phyloP scores from a whole-genome alignment of 2,113 vertebrate genomes.

The Ondatra zibethicus region DNA sequence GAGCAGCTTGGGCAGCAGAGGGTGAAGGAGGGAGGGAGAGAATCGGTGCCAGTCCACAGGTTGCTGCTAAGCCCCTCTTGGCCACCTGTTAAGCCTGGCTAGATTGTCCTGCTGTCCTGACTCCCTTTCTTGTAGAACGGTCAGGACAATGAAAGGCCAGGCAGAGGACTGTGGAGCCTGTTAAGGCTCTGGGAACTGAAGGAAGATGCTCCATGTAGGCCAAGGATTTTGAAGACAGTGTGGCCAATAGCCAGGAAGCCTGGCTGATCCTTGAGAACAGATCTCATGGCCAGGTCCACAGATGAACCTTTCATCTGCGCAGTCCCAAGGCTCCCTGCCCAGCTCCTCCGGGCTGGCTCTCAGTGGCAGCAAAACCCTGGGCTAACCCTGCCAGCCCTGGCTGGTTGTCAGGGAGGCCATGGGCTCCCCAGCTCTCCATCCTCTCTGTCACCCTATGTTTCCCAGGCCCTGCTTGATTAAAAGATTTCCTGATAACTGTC shows the following conservation, averaged over 20 bases:
- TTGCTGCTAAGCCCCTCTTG: conserved; percentile 64
- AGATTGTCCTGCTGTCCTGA: not conserved
- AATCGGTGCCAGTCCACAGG: conserved; percentile 36
- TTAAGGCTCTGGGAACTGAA: conserved; percentile 45
- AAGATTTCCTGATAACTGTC: conserved; percentile 40
- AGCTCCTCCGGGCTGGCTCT: not conserved
- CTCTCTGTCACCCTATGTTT: not conserved
- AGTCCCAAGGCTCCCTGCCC: not conserved
- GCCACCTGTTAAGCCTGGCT: conserved; percentile 43
- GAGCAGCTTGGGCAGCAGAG: not conserved
- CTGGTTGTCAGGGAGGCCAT: not conserved
- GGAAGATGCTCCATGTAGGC: not conserved
- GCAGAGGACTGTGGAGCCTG: conserved; percentile 34
- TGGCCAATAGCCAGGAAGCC: conserved; percentile 51
- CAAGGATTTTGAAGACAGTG: conserved; percentile 54
- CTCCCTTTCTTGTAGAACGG: conserved; percentile 36
- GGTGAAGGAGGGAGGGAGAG: not conserved
- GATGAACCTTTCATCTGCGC: conserved; percentile 18
- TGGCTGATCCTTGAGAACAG: conserved; percentile 25
- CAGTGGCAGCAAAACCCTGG: not conserved
- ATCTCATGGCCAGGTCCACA: conserved; percentile 57
- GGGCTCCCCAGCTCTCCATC: not conserved
- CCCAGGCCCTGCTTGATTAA: conserved; percentile 25
- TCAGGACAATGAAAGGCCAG: conserved; percentile 31
- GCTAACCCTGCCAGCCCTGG: conserved; percentile 12